These are phyloP conservation scores for Siniperca knerii DNA, from an alignment of 2,113 vertebrate species.

Conservation along the genomic window DNA sequence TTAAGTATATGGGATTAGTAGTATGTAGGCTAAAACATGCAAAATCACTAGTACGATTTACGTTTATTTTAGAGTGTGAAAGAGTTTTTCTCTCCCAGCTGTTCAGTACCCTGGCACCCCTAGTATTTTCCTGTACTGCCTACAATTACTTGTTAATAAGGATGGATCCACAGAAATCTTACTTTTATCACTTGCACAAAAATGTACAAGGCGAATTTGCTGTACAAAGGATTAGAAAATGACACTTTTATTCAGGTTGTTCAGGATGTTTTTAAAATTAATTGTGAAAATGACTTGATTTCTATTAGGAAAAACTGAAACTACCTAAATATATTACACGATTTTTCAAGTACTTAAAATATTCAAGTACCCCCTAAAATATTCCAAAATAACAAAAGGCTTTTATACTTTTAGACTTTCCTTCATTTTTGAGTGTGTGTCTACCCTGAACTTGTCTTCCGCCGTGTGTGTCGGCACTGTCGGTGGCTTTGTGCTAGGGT, in stretches of 20 bases:
- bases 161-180: background rate
- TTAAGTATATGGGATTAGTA: background rate
- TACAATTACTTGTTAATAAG: background rate
- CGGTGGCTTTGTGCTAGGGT: conserved; percentile 75
- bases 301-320: background rate
- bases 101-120: background rate
- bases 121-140: background rate
- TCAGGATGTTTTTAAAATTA: background rate
- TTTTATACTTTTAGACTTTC: background rate
- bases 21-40: background rate
- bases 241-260: background rate
- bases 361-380: background rate
- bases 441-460: conserved; percentile 16
- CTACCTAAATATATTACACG: background rate
- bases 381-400: background rate
- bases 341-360: background rate
- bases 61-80: background rate
- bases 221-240: background rate
- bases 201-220: background rate
- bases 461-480: conserved; percentile 49
- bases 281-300: background rate
- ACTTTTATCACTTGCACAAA: background rate
- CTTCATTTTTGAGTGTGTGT: conserved; percentile 20
- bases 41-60: background rate
- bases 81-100: background rate